These are phyloP conservation scores for Agrochola circellaris DNA, from an alignment of 2,888 invertebrate genomes.

Conservation along the genomic window DNA sequence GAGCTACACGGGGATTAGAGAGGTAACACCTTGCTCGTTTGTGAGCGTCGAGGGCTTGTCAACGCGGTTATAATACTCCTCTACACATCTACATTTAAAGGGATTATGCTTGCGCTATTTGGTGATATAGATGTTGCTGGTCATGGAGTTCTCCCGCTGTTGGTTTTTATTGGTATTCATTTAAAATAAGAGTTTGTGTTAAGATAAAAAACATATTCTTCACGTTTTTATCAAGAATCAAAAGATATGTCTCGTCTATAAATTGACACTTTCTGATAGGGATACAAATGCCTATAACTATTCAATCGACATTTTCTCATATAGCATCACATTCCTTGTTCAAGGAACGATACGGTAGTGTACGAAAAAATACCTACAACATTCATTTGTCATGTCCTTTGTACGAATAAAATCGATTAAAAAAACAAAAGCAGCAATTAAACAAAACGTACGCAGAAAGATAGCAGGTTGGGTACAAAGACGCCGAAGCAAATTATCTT, in stretches of 20 bases:
- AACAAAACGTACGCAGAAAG: slow-evolving; percentile 54
- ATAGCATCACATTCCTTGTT: background rate
- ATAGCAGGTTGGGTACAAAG: slow-evolving; percentile 70
- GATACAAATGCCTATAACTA: slow-evolving; percentile 9
- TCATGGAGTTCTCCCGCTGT: slow-evolving; percentile 16
- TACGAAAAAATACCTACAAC: slow-evolving; percentile 23
- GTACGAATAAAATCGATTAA: slow-evolving; percentile 56
- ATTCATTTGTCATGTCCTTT: slow-evolving; percentile 55
- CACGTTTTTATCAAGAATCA: background rate
- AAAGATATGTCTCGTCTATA: background rate
- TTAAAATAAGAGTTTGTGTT: background rate
- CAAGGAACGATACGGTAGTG: background rate
- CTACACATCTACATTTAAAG: slow-evolving; percentile 80
- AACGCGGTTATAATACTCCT: slow-evolving; percentile 81
- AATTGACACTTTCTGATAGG: background rate
- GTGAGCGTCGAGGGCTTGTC: slow-evolving; percentile 85
- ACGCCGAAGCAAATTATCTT: slow-evolving; percentile 80
- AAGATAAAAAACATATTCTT: background rate
- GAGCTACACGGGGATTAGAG: slow-evolving; percentile 81
- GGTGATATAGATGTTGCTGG: slow-evolving; percentile 47
- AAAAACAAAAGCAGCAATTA: slow-evolving; percentile 64
- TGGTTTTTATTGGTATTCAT: background rate
- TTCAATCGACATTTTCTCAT: background rate
- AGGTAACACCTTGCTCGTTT: slow-evolving; percentile 81
- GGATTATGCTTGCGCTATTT: slow-evolving; percentile 80